Conservation (phyloP, 2,888 invertebrate genomes). For the Galeruca laticollis region DNA sequence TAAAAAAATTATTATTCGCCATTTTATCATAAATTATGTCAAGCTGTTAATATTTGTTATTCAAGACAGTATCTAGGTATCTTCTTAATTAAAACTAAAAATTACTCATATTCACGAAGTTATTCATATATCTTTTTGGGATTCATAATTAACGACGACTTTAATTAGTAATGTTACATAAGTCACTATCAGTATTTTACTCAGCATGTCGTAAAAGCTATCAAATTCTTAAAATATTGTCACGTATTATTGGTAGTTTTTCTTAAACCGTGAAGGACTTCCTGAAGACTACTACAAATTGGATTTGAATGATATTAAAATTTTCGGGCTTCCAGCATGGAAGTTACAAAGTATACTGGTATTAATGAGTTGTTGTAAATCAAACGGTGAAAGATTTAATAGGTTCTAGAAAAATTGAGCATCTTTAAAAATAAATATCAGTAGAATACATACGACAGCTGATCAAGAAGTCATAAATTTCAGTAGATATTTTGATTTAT, state of each 20-base stretch:
- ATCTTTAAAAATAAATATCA: background rate
- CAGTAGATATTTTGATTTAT: no score
- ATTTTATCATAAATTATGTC: background rate
- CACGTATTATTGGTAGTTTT: constrained; percentile 2
- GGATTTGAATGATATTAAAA: background rate
- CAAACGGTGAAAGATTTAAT: background rate
- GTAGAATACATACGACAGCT: background rate
- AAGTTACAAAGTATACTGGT: background rate
- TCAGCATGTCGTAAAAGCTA: background rate
- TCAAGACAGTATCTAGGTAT: no score
- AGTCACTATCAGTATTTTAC: background rate
- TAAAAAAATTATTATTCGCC: no score
- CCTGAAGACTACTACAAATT: background rate
- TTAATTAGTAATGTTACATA: background rate
- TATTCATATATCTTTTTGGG: background rate
- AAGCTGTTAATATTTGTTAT: background rate
- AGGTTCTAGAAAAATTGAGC: background rate
- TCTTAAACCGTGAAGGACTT: background rate
- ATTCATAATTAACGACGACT: background rate
- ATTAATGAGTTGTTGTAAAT: background rate
- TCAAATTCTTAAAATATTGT: background rate
- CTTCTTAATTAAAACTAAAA: no score
- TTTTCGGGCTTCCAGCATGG: background rate
- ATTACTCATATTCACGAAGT: no score
- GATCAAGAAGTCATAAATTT: no score